phyloP scores from a whole-genome alignment of 2,113 vertebrate species.

The Penelope pileata region DNA sequence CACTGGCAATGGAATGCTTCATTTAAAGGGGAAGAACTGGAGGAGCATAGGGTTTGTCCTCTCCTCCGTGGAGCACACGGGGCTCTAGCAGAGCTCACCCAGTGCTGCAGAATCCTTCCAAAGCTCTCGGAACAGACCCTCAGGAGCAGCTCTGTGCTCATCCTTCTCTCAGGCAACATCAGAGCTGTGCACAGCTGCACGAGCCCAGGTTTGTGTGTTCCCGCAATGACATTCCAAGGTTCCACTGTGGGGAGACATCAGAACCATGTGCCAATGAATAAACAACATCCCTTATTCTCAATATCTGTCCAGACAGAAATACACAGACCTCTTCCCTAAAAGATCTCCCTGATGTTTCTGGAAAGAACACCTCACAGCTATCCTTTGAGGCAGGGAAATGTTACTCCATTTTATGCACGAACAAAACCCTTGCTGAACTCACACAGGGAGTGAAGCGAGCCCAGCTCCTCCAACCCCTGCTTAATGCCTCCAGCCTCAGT shows the following conservation, averaged over 20 bases:
- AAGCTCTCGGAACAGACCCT: not conserved
- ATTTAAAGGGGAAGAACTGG: not conserved
- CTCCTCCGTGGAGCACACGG: rapidly evolving
- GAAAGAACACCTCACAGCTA: not conserved
- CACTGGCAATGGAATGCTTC: not conserved
- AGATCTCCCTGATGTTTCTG: not conserved
- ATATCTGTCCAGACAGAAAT: not conserved
- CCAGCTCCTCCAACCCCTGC: not conserved
- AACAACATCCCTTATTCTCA: not conserved
- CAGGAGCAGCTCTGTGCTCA: too few species aligned
- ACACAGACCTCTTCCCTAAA: too few species aligned
- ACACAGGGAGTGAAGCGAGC: not conserved
- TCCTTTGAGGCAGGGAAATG: not conserved
- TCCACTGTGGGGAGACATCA: not conserved
- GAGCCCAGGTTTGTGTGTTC: not conserved
- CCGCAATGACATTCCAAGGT: not conserved
- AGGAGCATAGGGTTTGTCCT: not conserved
- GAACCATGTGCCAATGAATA: not conserved
- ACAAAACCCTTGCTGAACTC: not conserved
- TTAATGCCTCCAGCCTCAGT: not conserved
- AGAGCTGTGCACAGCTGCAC: not conserved
- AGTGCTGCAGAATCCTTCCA: not conserved
- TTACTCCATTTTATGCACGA: not conserved
- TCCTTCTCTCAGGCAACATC: not conserved
- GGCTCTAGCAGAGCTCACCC: not conserved